Evolutionary conservation across 2,797 vertebrate genomes (phyloP).

Genomic region (Hypotaenidia philippensis): DNA sequence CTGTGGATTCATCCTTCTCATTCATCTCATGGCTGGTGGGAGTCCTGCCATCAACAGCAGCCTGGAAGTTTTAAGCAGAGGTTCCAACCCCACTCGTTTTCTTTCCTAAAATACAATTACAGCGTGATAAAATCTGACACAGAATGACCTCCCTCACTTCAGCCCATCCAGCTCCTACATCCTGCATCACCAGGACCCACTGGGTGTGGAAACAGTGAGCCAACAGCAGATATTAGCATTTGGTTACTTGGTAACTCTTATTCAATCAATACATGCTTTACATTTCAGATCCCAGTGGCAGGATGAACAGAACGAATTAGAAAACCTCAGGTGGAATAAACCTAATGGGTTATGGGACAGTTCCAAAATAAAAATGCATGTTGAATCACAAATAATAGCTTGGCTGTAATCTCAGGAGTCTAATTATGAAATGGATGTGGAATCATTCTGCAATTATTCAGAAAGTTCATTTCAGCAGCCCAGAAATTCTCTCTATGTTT

Average conservation of each 20-base stretch:
- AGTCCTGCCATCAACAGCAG: neutral
- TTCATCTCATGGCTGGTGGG: neutral
- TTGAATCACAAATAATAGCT: constrained; percentile 31
- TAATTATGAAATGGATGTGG: constrained; percentile 44
- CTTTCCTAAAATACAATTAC: neutral
- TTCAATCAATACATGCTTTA: constrained; percentile 15
- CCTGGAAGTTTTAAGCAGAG: neutral
- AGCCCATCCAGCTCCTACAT: neutral
- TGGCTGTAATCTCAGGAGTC: constrained; percentile 14
- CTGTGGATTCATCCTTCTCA: neutral
- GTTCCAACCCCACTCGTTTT: neutral
- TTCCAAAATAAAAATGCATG: constrained; percentile 42
- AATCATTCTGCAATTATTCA: constrained; percentile 42
- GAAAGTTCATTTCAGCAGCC: constrained; percentile 41
- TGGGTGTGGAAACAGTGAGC: neutral
- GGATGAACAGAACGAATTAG: neutral
- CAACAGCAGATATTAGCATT: constrained; percentile 22
- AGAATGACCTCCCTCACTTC: neutral
- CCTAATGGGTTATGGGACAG: neutral
- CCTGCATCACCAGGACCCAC: neutral
- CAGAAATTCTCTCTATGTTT: constrained; percentile 17
- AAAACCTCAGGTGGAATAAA: constrained; percentile 48
- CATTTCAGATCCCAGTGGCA: constrained; percentile 25
- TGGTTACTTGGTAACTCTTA: constrained; percentile 32
- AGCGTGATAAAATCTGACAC: neutral